These are phyloP conservation scores for Bombus pascuorum DNA, from an alignment of 1,140 invertebrate species.

Conservation along the genomic window DNA sequence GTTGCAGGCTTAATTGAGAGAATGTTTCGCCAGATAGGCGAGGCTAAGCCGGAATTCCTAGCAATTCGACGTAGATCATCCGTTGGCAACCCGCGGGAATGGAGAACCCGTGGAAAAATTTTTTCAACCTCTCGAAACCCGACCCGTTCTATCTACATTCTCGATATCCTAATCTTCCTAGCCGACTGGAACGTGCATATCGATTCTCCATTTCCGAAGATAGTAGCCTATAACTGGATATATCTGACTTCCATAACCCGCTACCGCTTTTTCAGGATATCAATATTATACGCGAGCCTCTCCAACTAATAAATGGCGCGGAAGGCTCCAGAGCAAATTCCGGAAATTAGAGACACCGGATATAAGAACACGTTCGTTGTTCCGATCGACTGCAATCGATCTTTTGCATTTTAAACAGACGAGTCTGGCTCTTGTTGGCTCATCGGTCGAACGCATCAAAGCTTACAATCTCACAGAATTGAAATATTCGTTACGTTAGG, in stretches of 20 bases:
- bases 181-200: conserved; percentile 46
- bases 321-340: neutral
- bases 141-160: neutral
- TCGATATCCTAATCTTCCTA: conserved; percentile 51
- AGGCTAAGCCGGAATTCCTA: neutral
- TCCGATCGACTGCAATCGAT: neutral
- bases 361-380: no score
- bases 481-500: neutral
- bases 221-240: conserved; percentile 35
- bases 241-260: conserved; percentile 49
- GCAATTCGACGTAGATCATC: neutral
- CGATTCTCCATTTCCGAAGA: conserved; percentile 55
- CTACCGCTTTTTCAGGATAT: conserved; percentile 14
- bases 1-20: conserved; percentile 11
- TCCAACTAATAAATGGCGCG: conserved; percentile 23
- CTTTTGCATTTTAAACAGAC: neutral
- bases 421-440: no score
- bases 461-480: no score
- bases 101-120: neutral
- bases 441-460: rapidly evolving
- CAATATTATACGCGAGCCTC: conserved; percentile 10
- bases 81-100: neutral
- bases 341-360: conserved; percentile 24
- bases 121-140: neutral
- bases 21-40: neutral